phyloP scores from a whole-genome alignment of 2,797 vertebrate species.

The Sciurus carolinensis region DNA sequence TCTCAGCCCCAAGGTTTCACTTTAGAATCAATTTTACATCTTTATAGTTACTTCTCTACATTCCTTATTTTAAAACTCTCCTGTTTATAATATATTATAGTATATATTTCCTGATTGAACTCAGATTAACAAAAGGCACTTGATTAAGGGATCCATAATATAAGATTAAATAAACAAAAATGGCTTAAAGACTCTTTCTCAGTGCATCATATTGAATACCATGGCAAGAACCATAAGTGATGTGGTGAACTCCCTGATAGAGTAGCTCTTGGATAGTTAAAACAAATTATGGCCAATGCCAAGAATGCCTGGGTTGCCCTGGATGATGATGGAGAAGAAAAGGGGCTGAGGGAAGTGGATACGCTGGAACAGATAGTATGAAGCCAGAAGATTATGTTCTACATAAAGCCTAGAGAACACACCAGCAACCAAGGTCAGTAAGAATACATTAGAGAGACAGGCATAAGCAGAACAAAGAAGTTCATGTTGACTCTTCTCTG shows the following conservation, averaged over 20 bases:
- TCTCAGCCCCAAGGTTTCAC: not conserved
- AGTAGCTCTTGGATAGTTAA: not conserved
- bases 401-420: not conserved
- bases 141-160: constrained; percentile 1
- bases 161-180: constrained; percentile 36
- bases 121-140: not conserved
- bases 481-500: not conserved
- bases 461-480: not conserved
- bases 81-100: not conserved
- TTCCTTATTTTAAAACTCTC: constrained; percentile 41
- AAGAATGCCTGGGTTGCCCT: not conserved
- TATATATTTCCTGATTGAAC: constrained; percentile 44
- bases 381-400: not conserved
- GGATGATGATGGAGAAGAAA: not conserved
- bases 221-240: not conserved
- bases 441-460: not conserved
- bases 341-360: not conserved
- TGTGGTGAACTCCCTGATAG: not conserved
- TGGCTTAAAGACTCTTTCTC: not conserved
- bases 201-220: not conserved
- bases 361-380: not conserved
- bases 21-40: constrained; percentile 3
- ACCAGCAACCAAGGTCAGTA: not conserved
- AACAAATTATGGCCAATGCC: not conserved
- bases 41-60: not conserved